A percentile compares a stretch with the other conserved stretches of the same genome.
Evolutionary conservation across 2,888 invertebrate genomes (phyloP).

Genomic region (Drosophila hamatofila): DNA sequence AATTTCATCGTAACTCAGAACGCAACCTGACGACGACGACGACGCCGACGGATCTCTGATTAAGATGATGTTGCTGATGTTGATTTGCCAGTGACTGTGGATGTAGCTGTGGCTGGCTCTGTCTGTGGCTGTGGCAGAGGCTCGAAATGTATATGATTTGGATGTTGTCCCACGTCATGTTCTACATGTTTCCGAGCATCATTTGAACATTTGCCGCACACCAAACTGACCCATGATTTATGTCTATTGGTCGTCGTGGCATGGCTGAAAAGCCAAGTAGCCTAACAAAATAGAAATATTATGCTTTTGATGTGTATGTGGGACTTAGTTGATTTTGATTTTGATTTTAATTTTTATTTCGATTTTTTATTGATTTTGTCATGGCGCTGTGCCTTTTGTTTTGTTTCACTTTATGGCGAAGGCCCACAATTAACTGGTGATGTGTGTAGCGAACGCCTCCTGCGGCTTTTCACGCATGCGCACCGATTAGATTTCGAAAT

Average conservation of each 20-base stretch:
- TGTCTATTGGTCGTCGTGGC: conserved; percentile 61
- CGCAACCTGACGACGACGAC: conserved; percentile 54
- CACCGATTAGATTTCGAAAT: conserved; percentile 59
- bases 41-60: conserved; percentile 54
- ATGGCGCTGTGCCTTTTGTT: conserved; percentile 50
- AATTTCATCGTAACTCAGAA: conserved; percentile 68
- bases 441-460: conserved; percentile 62
- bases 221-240: conserved; percentile 72
- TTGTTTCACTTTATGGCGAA: conserved; percentile 34
- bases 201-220: conserved; percentile 71
- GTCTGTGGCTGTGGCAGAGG: conserved; percentile 25
- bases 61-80: conserved; percentile 68
- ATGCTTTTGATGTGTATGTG: conserved; percentile 4
- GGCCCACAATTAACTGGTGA: conserved; percentile 41
- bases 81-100: conserved; percentile 33
- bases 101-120: conserved; percentile 27
- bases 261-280: conserved; percentile 64
- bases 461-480: conserved; percentile 75
- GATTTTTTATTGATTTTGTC: conserved; percentile 64
- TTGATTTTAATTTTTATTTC: conserved; percentile 12
- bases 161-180: conserved; percentile 73
- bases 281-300: conserved; percentile 46
- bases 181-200: conserved; percentile 68
- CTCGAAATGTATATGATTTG: conserved; percentile 50
- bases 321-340: conserved; percentile 21